Conservation (phyloP, 2,797 vertebrate genomes). For the Poeciliopsis gracilis region DNA sequence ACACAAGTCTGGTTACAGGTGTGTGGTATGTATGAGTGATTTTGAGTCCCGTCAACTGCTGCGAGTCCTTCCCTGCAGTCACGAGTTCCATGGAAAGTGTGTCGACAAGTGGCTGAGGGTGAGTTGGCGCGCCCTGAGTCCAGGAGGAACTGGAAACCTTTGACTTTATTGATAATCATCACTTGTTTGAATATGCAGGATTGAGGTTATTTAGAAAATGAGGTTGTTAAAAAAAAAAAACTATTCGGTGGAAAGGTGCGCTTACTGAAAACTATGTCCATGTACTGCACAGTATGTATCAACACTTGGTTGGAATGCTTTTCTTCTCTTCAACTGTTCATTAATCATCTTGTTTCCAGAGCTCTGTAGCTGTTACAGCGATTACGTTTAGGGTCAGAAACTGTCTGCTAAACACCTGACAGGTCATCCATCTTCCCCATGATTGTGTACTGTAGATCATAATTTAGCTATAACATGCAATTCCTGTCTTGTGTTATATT, state of each 20-base stretch:
- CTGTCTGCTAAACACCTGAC: not conserved
- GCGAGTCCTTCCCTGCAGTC: conserved; percentile 98
- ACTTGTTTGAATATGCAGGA: no score
- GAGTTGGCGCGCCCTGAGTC: conserved; percentile 45
- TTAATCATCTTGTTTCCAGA: not conserved
- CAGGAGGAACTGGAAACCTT: not conserved
- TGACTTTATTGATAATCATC: not conserved
- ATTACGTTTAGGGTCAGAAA: no score
- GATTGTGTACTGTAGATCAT: not conserved
- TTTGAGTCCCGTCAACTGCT: conserved; percentile 98
- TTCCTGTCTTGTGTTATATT: not conserved
- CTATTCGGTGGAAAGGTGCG: not conserved
- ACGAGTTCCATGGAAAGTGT: conserved; percentile 99
- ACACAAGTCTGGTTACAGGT: conserved; percentile 68
- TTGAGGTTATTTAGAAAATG: not conserved
- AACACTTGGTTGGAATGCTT: not conserved
- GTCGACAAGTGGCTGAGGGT: conserved; percentile 99
- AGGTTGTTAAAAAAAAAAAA: not conserved
- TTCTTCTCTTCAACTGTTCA: not conserved
- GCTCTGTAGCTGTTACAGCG: not conserved
- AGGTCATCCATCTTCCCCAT: not conserved
- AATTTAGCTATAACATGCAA: not conserved
- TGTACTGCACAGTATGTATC: not conserved
- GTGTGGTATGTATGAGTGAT: conserved; percentile 99
- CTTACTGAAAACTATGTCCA: not conserved